Evolutionary conservation across 2,797 vertebrate species (phyloP).

Genomic region (Perdix hodgsoniae): DNA sequence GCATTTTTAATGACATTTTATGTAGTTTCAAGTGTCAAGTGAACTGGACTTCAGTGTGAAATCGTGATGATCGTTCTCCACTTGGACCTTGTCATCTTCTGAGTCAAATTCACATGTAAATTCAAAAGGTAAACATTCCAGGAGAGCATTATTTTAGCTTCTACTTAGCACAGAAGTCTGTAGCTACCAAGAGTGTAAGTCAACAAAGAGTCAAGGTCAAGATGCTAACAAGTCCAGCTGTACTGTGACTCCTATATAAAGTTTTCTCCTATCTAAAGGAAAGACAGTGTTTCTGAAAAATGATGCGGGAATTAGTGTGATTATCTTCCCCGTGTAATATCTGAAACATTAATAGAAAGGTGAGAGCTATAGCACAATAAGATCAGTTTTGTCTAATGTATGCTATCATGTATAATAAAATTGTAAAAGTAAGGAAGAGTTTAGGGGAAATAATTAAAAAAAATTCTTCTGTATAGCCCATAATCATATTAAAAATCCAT

Average conservation of each 20-base stretch:
- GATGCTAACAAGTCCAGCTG: background rate
- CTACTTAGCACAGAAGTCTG: background rate
- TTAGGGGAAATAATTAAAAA: background rate
- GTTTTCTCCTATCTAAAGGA: background rate
- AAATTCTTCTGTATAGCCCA: background rate
- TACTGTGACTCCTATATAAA: background rate
- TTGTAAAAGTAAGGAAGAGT: background rate
- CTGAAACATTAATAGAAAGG: background rate
- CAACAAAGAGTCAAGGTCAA: constrained; percentile 4
- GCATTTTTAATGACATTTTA: background rate
- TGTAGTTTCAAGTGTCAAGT: background rate
- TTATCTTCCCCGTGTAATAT: background rate
- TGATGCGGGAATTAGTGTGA: background rate
- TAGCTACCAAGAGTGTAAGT: background rate
- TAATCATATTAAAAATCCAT: background rate
- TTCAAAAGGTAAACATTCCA: constrained; percentile 28
- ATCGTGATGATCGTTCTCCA: background rate
- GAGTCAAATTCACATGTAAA: background rate
- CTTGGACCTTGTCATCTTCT: background rate
- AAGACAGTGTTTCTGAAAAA: constrained; percentile 21
- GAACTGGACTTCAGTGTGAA: background rate
- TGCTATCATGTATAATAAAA: background rate
- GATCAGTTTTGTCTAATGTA: background rate
- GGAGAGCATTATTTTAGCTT: background rate
- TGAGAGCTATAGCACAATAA: background rate